Evolutionary conservation across 30 jellyfish, hydroid and myxozoan species (phyloP), one percentile per base, ranked within the genome.

Genomic region (Hydractinia echinata): DNA sequence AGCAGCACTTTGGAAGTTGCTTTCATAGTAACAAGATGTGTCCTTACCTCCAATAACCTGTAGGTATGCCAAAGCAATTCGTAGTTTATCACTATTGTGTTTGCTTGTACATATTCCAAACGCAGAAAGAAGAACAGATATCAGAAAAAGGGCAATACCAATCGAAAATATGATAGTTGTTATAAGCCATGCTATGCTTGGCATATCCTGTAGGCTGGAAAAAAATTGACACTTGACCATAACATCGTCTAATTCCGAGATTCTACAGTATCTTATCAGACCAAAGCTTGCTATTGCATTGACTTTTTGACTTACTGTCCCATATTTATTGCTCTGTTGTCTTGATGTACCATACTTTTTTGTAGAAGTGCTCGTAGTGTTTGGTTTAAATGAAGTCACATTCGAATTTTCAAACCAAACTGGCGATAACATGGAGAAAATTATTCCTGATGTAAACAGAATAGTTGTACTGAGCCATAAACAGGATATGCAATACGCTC

Each of bases 361-460:
- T 9, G 81, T 19, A 14, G 54, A 10, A 4, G 60, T 50, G 8
- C 76, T 77, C 0, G 96, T 64, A 8, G 16, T 10, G 53, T 82
- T 85, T 76, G 77, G 82, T 52, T 44, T 56, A 5, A 61, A 61
- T 50, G 30, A 68, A 66, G 72, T 81, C 5, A 52, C 44, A 21
- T 81, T 77, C 76, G 85, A 66, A 84, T 90, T 90, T 61, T 84
- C 89, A 54, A 90, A 90, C 97, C 97, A 90, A 71, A 85, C 97
- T 15, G 97, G 97, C 10, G 95, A 80, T 53, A 85, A 55, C 83
- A 79, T 82, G 13, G 97, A 68, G 82, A 90, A 85, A 5, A 76
- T 71, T 10, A 82, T 86, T 4, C 88, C 92, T 6, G 71, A 14
- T 1, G 97, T 90, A 67, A 90, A 90, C 7, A 85, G 87, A 44